Base-by-base conservation (phyloP, 2,888 invertebrate species). In the Heteromyza rotundicornis region DNA sequence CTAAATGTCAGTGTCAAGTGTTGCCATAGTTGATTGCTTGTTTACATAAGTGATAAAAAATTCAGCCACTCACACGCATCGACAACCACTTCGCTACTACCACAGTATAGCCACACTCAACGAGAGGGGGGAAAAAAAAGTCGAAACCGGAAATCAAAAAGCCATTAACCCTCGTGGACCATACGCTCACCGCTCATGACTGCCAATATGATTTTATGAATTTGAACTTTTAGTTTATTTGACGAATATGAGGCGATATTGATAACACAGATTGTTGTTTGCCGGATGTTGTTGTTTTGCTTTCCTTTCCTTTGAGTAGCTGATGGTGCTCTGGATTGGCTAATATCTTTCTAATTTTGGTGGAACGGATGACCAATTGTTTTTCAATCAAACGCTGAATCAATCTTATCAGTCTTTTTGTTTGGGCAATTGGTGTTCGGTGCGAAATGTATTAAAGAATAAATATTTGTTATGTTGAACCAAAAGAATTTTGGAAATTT, bases 381-480 rank as follows among this genome's bases (percentile, higher is more conserved):
- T 80, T 80, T 80, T 74, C 80, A 80, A 80, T 80, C 79, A 80
- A 74, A 67, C 71, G 68, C 77, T 73, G 75, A n/a, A 80, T 80
- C 80, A 79, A 80, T 80, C 80, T 80, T 47, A 47, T 2, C 16
- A 40, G 12, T 40, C n/a, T n/a, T n/a, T n/a, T n/a, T n/a, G n/a
- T n/a, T 3, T 32, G 5, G 32, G 32, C 32, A 40, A 40, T 40
- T 40, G 40, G n/a, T 14, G n/a, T n/a, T 14, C 12, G n/a, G n/a
- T 40, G 16, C 16, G 7, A 7, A 40, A 40, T 8, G 5, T 40
- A 40, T 8, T 40, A n/a, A 14, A n/a, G 40, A 40, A 40, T 40
- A 40, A 40, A 40, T 40, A 40, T 40, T 14, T 14, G 10, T 3
- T 7, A 3, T 32, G 12, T 32, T 32, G 32, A 8, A 8, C 32